Evolutionary conservation across 2,888 invertebrate genomes (phyloP), one percentile per base, ranked within the genome.

Genomic region (Euzophera pinguis): DNA sequence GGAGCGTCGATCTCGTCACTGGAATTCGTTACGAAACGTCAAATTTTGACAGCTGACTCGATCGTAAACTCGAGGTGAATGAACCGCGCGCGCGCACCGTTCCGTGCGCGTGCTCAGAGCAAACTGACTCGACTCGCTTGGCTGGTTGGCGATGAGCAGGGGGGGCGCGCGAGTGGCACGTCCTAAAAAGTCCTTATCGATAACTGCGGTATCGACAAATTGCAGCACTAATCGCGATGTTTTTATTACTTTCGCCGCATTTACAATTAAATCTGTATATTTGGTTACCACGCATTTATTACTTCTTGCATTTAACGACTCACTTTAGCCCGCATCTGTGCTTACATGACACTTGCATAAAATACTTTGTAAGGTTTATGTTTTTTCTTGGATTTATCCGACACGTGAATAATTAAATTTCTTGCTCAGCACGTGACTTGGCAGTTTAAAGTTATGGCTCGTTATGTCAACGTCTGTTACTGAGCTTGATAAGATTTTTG

Each of bases 21-120:
- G 27, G 27, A 42, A 65, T 67, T 63, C 61, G 70, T 79, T 79
- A 76, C 72, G 81, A 78, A 81, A 81, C 77, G 81, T 83, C 78
- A 79, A 71, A 74, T 69, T 76, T 73, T 87, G 84, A 87, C 89
- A 87, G 87, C 74, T 81, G 81, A 76, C 75, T 63, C 74, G 80
- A 78, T 78, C 83, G 79, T 70, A 71, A 66, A 62, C 61, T 61
- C 66, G 71, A 71, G 73, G 77, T 75, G 73, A 79, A 78, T 71
- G 81, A 74, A 69, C 75, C 67, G 77, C 71, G 69, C 60, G 69
- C 67, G 69, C 73, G 69, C 65, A 17, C 32, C 42, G 75, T 76
- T 73, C 81, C 64, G 61, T 69, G 77, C 78, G 79, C 81, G 75
- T 73, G 75, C 76, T 71, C 70, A 71, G 66, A 67, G 71, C 78